Percentiles rank a stretch among this genome's conserved stretches.
These are phyloP conservation scores for Anabacerthia variegaticeps DNA, from an alignment of 2,797 vertebrate genomes.

Conservation along the genomic window DNA sequence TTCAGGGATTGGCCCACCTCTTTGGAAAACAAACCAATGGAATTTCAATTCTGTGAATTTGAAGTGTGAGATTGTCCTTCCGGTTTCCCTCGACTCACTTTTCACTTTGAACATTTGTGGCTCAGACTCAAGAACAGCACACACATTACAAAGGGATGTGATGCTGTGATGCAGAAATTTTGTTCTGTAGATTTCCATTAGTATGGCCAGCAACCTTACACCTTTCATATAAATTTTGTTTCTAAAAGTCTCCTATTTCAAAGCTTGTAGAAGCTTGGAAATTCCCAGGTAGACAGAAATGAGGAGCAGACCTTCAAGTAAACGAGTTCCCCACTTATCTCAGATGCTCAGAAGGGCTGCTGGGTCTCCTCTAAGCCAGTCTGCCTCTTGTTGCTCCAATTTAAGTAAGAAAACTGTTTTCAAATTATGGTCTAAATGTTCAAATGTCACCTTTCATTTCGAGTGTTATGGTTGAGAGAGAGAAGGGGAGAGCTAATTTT, in stretches of 20 bases:
- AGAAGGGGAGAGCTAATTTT: conserved; percentile 6
- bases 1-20: background rate
- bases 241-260: background rate
- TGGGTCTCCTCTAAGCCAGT: background rate
- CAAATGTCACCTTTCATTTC: conserved; percentile 33
- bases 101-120: background rate
- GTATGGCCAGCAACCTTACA: background rate
- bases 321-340: background rate
- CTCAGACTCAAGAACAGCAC: background rate
- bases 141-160: background rate
- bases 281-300: background rate
- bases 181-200: background rate
- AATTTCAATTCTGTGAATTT: background rate
- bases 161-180: background rate
- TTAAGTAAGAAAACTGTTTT: conserved; percentile 24
- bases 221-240: background rate
- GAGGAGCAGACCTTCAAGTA: background rate
- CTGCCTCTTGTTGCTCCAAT: background rate
- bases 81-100: background rate
- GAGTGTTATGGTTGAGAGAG: background rate
- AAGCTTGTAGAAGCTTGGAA: background rate
- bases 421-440: background rate
- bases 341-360: background rate
- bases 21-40: background rate
- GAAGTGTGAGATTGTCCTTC: background rate